Evolutionary conservation across 2,888 invertebrate species (phyloP), one percentile per base, ranked within the genome.

Genomic region (Drosophila kuntzei): DNA sequence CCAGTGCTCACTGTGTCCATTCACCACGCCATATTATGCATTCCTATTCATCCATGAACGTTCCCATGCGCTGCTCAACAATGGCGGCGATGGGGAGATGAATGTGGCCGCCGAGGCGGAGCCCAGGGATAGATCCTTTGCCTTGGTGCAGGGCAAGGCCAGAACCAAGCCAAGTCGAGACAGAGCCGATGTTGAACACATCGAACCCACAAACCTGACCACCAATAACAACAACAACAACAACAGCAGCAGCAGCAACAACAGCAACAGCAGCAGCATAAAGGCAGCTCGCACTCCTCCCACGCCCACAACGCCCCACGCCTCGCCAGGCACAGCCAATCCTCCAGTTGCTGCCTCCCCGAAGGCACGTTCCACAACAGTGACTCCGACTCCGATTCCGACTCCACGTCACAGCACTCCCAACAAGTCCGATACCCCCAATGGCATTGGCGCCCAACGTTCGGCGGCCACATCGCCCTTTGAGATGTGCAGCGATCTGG

Each of bases 1-100:
- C 93, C 96, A 96, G 76, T 98, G 98, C 93, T 96, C 97, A 43
- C 95, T 96, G 91, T 98, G 98, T 91, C 95, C 96, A 59, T 98
- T 98, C 91, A 95, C 96, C 43, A 98, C 98, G 36, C 95, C 97
- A 75, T 96, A 97, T 90, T 94, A 98, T 86, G 97, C 98, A 58
- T 97, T 98, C 89, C 94, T 98, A 80, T 97, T 97, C 92, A 96
- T 98, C 53, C 98, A 98, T 93, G 98, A 98, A 92, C 95, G 97
- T 82, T 96, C 97, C 41, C 98, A 98, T 92, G 93, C 93, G 32
- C 87, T 92, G 67, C 79, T 92, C 14, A 92, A 84, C 63, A 84
- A 80, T 20, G 75, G 74, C 14, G 67, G 59, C 43, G 60, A 37
- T 14, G 54, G 47, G 18, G 75, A 67, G 16, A 34, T 58, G 1